Conservation (phyloP, 2,888 invertebrate genomes). For the Hyposoter dolosus region DNA sequence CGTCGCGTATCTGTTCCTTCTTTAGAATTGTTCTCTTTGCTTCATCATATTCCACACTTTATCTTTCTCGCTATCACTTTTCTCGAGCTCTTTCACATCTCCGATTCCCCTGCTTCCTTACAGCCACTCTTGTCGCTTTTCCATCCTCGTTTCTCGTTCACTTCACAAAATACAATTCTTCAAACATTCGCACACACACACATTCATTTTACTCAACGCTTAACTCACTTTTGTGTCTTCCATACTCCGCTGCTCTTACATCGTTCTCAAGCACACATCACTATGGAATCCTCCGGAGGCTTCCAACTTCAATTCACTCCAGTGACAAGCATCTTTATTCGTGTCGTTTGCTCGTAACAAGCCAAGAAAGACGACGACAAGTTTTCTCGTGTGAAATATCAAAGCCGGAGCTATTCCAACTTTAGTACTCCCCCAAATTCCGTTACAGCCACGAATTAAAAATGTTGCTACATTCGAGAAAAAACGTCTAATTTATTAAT, state of each 20-base stretch:
- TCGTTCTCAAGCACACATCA: neutral
- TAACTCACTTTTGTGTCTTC: slow-evolving; percentile 3
- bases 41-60: slow-evolving; percentile 66
- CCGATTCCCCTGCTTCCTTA: neutral
- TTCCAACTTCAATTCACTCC: slow-evolving; percentile 32
- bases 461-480: neutral
- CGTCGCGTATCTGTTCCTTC: neutral
- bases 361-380: slow-evolving; percentile 25
- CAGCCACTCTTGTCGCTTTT: slow-evolving; percentile 4
- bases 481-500: neutral
- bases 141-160: slow-evolving; percentile 6
- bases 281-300: slow-evolving; percentile 23
- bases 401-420: neutral
- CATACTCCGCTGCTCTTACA: slow-evolving; percentile 7
- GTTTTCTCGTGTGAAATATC: neutral
- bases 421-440: neutral
- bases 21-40: slow-evolving; percentile 34
- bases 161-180: slow-evolving; percentile 13
- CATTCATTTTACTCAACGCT: slow-evolving; percentile 3
- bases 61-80: slow-evolving; percentile 70
- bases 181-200: slow-evolving; percentile 4
- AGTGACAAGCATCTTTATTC: slow-evolving; percentile 35
- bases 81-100: slow-evolving; percentile 44
- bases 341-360: slow-evolving; percentile 14
- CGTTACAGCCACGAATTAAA: neutral